Conservation (phyloP, 2,797 vertebrate species). For the Spinibarbus caldwelli region DNA sequence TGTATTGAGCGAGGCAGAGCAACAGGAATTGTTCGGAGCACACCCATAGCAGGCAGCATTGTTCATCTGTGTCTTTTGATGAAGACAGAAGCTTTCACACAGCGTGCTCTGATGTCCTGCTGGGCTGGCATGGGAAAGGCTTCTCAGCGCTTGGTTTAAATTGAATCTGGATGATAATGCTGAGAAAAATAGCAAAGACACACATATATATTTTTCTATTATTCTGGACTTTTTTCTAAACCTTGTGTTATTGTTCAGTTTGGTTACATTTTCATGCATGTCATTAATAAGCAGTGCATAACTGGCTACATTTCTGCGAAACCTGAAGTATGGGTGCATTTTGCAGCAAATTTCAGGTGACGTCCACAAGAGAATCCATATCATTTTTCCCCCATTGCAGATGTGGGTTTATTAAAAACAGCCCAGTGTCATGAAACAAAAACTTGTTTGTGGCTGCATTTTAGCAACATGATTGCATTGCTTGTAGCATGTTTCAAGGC, state of each 20-base stretch:
- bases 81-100: constrained; percentile 81
- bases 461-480: too few species aligned
- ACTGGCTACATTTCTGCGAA: neutral
- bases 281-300: too few species aligned
- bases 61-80: constrained; percentile 82
- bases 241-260: neutral
- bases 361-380: neutral
- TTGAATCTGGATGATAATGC: constrained; percentile 76
- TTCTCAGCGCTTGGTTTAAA: constrained; percentile 74
- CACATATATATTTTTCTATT: neutral
- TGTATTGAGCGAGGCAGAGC: constrained; percentile 57
- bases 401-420: too few species aligned
- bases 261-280: neutral
- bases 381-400: neutral
- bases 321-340: neutral
- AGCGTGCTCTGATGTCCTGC: constrained; percentile 83
- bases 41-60: constrained; percentile 84
- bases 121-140: constrained; percentile 79
- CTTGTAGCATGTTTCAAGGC: too few species aligned
- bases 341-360: neutral
- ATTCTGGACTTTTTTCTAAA: neutral
- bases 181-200: constrained; percentile 46
- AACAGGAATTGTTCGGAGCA: constrained; percentile 76
- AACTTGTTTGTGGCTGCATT: too few species aligned
- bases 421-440: neutral